Evolutionary conservation across 1,140 invertebrate genomes (phyloP).

Genomic region (Heliconius congener): DNA sequence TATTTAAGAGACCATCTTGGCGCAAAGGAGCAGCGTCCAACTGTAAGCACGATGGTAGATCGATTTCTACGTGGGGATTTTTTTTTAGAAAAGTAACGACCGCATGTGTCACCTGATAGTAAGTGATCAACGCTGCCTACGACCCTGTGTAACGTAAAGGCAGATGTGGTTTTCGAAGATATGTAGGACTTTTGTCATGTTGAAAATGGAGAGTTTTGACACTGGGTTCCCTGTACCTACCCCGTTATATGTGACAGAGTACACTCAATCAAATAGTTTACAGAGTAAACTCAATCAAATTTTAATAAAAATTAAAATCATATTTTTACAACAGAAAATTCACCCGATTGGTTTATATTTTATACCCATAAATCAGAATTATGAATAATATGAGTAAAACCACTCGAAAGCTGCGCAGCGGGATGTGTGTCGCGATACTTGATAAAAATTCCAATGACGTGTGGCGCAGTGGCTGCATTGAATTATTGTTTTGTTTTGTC

Average conservation of each 20-base stretch:
- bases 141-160: too few relatives aligned
- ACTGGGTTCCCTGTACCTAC: neutral
- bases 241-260: neutral
- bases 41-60: too few relatives aligned
- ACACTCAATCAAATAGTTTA: neutral
- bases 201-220: neutral
- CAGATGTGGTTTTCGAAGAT: too few relatives aligned
- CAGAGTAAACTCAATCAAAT: neutral
- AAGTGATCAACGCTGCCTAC: too few relatives aligned
- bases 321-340: neutral
- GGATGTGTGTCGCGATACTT: slow-evolving; percentile 12
- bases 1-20: neutral
- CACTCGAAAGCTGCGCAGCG: slow-evolving; percentile 25
- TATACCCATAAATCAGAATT: neutral
- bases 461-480: neutral
- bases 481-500: neutral
- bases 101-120: too few relatives aligned
- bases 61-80: too few relatives aligned
- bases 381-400: slow-evolving; percentile 1
- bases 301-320: too few relatives aligned
- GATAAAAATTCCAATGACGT: neutral
- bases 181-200: neutral
- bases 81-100: too few relatives aligned
- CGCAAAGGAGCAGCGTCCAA: too few relatives aligned
- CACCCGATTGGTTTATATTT: neutral